Percentiles rank a stretch among this genome's conserved stretches.
Conservation (phyloP, 2,113 vertebrate genomes). For the Empidonax traillii region DNA sequence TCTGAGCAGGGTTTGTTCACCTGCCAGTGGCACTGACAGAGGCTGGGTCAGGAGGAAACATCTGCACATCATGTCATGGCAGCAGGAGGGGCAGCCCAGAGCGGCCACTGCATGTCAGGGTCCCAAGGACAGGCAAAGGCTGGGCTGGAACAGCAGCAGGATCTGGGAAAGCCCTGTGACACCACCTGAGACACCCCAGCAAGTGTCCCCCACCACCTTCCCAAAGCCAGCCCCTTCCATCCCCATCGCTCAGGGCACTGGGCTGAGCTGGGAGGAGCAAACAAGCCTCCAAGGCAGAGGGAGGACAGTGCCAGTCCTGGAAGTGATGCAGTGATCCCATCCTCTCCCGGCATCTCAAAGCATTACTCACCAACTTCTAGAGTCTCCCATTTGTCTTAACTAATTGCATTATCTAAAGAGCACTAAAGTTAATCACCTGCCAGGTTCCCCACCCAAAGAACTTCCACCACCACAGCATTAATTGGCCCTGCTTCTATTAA, state of each 20-base stretch:
- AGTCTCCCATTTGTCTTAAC: neutral
- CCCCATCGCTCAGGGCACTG: rapidly evolving
- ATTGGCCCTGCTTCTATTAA: neutral
- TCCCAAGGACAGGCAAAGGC: neutral
- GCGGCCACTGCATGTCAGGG: rapidly evolving
- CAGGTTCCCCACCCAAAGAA: neutral
- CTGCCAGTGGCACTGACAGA: neutral
- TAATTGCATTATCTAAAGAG: neutral
- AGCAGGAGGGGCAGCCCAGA: neutral
- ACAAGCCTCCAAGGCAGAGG: neutral
- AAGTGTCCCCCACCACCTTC: neutral
- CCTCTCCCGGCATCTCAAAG: neutral
- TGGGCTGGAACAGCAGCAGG: neutral
- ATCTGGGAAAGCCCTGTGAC: neutral
- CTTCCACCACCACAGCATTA: neutral
- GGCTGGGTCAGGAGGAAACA: neutral
- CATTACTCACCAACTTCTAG: neutral
- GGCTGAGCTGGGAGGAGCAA: neutral
- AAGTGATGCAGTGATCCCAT: neutral
- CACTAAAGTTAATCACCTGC: neutral
- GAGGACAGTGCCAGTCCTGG: neutral
- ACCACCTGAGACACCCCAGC: rapidly evolving
- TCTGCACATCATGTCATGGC: neutral
- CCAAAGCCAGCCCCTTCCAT: neutral
- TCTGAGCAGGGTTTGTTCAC: neutral